These are phyloP conservation scores for Eupithecia abbreviata DNA, from an alignment of 2,888 invertebrate species.

Conservation along the genomic window DNA sequence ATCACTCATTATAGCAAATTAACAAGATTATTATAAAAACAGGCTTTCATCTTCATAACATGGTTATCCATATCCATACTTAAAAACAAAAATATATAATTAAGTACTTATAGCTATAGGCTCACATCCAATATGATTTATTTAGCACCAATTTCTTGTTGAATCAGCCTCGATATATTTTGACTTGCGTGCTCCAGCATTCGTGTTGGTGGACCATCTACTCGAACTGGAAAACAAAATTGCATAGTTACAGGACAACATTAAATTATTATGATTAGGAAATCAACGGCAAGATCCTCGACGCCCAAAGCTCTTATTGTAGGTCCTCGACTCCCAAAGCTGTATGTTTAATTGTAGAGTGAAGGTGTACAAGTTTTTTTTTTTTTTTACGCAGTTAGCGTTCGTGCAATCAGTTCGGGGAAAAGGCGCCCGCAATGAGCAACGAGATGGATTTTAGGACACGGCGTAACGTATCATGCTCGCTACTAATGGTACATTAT, in stretches of 20 bases:
- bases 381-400: not conserved
- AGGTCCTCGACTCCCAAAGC: no score
- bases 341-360: no score
- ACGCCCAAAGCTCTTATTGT: no score
- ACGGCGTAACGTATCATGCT: not conserved
- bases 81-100: not conserved
- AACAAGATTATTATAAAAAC: not conserved
- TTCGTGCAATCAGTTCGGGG: not conserved
- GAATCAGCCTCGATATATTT: not conserved
- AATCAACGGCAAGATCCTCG: not conserved
- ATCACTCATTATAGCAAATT: not conserved
- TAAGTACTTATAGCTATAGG: not conserved
- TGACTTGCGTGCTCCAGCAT: slow-evolving; percentile 3
- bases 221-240: not conserved
- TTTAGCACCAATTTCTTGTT: not conserved
- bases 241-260: not conserved
- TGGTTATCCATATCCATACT: not conserved
- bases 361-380: no score
- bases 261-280: not conserved
- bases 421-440: not conserved
- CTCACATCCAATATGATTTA: not conserved
- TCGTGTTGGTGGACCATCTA: not conserved
- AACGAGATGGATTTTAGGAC: not conserved
- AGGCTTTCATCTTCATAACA: not conserved
- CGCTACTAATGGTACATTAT: not conserved